Evolutionary conservation across 2,888 invertebrate genomes (phyloP).

Genomic region (Phymatocera aterrima): DNA sequence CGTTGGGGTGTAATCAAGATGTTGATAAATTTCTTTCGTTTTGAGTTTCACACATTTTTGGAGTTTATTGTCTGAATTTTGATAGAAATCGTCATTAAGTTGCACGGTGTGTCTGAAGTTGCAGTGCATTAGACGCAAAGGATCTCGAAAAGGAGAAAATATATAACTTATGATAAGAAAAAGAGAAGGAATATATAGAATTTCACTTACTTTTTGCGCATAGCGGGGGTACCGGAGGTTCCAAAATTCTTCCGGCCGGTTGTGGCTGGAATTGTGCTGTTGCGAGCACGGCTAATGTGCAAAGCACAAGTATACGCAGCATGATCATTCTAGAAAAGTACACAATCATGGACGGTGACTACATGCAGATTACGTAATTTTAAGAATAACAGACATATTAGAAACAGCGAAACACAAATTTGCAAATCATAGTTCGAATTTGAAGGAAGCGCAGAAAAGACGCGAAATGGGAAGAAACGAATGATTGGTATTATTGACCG

Average conservation of each 20-base stretch:
- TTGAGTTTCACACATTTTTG: too few species aligned
- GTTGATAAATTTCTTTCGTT: too few species aligned
- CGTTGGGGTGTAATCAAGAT: too few species aligned
- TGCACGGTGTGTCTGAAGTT: background rate
- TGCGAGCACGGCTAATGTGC: constrained; percentile 74
- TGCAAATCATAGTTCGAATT: too few species aligned
- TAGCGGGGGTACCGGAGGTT: constrained; percentile 85
- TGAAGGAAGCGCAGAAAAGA: too few species aligned
- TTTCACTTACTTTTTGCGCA: constrained; percentile 85
- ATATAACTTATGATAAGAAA: constrained; percentile 44
- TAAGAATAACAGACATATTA: too few species aligned
- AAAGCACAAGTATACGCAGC: constrained; percentile 66
- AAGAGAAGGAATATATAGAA: background rate
- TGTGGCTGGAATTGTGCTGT: constrained; percentile 80
- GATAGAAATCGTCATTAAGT: background rate
- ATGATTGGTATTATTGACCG: too few species aligned
- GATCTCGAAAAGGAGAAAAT: background rate
- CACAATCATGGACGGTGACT: too few species aligned
- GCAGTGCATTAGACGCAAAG: background rate
- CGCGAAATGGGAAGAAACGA: too few species aligned
- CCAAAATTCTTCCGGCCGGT: constrained; percentile 85
- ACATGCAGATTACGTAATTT: background rate
- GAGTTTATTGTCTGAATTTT: too few species aligned
- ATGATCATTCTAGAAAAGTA: constrained; percentile 52
- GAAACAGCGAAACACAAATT: too few species aligned